Base-by-base conservation (phyloP, 2,888 invertebrate species). In the Craniophora ligustri region DNA sequence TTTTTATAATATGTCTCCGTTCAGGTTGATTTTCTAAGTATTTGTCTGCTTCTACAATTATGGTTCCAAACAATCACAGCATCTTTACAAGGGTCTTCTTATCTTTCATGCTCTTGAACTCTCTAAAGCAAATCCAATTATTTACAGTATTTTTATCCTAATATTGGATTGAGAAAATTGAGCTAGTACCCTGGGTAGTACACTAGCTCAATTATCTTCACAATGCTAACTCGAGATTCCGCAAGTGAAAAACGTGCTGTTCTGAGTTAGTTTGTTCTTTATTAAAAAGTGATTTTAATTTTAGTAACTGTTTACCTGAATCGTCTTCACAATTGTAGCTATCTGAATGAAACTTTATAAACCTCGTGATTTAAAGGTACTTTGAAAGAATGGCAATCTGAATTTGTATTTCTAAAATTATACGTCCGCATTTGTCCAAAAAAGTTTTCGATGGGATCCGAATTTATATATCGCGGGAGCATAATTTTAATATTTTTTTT, bases 361-460 rank as follows among this genome's bases (percentile, higher is more conserved):
- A 49, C 4, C 34, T 32, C 7, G 36, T 28, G 75, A 69, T 46
- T 50, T 69, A 53, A 75, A 75, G 0, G 47, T 41, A 10, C 23
- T 28, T 42, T 64, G 23, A 76, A 76, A 4, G 54, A 54, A 45
- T 75, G 64, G 38, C 64, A 67, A 42, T 50, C 40, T 2, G 73
- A 72, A 13, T 73, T 49, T 34, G 67, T 77, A 48, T 66, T 72
- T 35, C 74, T 58, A 35, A 63, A 76, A 56, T 70, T 74, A 50
- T 71, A 77, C 0, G 69, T 66, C 32, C 71, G 46, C 14, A 73
- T 47, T 46, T 67, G 73, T 1, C 74, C 73, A 58, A 75, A 75
- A 56, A 76, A 68, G 16, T 35, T 45, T 60, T 71, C 66, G 1
- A 44, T 44, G 4, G 32, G 39, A 32, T 39, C 39, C 0, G 39